Evolutionary conservation across 2,797 vertebrate genomes (phyloP).

Genomic region (Esox masquinongy): DNA sequence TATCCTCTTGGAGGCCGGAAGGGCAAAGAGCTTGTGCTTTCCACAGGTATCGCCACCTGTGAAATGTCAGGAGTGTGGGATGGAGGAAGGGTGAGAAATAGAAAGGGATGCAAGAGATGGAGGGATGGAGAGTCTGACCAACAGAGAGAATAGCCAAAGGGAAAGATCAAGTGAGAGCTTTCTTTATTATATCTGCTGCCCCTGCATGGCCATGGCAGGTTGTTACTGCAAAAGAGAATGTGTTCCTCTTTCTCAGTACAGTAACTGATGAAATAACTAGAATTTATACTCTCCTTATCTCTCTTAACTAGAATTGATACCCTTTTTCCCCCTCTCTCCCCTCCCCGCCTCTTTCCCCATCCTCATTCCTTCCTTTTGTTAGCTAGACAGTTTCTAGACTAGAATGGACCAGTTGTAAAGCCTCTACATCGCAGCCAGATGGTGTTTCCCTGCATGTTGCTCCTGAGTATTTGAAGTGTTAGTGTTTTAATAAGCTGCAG

Average conservation of each 20-base stretch:
- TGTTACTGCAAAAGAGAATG: not conserved
- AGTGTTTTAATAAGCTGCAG: conserved; percentile 34
- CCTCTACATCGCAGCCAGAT: conserved; percentile 31
- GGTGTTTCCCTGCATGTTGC: conserved; percentile 44
- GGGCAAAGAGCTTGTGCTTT: no score
- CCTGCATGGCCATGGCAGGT: not conserved
- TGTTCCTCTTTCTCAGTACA: not conserved
- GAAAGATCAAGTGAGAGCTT: no score
- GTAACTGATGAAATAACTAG: not conserved
- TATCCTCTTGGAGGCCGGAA: no score
- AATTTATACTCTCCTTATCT: not conserved
- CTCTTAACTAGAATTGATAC: not conserved
- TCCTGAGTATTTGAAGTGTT: conserved; percentile 48
- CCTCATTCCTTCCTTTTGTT: not conserved
- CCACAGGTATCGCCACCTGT: no score
- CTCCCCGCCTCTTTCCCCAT: not conserved
- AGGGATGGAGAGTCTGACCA: no score
- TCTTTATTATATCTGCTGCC: no score
- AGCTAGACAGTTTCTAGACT: conserved; percentile 28
- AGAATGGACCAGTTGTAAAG: conserved; percentile 34
- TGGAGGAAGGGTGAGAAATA: no score
- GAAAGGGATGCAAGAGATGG: no score
- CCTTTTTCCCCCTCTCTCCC: not conserved
- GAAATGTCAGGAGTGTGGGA: no score
- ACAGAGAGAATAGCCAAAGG: no score